Conservation (phyloP, 2,888 invertebrate species). For the Cosmia pyralina region DNA sequence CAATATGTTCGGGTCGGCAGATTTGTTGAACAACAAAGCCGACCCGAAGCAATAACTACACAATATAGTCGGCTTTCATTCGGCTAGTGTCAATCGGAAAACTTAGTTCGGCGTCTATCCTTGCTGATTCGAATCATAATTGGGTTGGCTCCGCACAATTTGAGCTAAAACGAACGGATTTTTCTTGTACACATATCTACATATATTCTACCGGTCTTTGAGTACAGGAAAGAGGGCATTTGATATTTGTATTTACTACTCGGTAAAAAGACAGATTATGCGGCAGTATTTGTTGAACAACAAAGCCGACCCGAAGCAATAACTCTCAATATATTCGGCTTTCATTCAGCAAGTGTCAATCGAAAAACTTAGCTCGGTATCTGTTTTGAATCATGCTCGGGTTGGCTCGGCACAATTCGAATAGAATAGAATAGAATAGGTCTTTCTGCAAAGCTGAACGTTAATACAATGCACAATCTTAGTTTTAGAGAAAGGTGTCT, state of each 20-base stretch:
- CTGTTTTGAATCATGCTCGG: too few relatives aligned
- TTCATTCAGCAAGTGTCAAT: too few relatives aligned
- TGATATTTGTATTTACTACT: conserved; percentile 47
- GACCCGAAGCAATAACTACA: not conserved
- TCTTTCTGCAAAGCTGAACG: too few relatives aligned
- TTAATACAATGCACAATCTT: too few relatives aligned
- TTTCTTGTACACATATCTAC: too few relatives aligned
- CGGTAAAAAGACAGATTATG: too few relatives aligned
- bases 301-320: not conserved
- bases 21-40: not conserved
- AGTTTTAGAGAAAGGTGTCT: too few relatives aligned
- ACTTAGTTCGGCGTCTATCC: not conserved
- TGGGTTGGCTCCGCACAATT: too few relatives aligned
- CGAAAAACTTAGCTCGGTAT: too few relatives aligned
- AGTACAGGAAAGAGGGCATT: conserved; percentile 35
- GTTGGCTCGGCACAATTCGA: not conserved
- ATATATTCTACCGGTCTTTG: conserved; percentile 58
- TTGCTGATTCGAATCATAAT: not conserved
- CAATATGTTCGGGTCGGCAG: not conserved
- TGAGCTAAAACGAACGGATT: too few relatives aligned
- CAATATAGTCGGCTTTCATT: not conserved
- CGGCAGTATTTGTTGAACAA: not conserved
- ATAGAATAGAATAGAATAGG: too few relatives aligned
- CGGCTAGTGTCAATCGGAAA: too few relatives aligned
- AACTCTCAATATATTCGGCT: not conserved